phyloP scores from a whole-genome alignment of 2,888 invertebrate genomes.

The Harpalus rufipes region DNA sequence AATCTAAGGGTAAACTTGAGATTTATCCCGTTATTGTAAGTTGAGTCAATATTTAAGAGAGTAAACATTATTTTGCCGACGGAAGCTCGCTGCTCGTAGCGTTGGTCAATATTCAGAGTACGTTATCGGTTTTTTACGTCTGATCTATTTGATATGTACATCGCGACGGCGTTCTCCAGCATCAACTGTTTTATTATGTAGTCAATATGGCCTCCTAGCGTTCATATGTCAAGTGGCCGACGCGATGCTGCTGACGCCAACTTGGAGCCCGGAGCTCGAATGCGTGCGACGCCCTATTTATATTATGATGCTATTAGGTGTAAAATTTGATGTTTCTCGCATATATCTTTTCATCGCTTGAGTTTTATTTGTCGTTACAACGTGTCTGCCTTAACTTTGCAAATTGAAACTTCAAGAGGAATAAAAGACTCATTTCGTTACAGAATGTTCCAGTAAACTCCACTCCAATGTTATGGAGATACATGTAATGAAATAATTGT shows the following conservation, averaged over 20 bases:
- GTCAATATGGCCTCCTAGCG: conserved; percentile 55
- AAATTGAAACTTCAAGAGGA: conserved; percentile 24
- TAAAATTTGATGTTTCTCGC: conserved; percentile 62
- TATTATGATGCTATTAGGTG: conserved; percentile 63
- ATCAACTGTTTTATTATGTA: conserved; percentile 66
- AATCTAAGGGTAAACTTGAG: conserved; percentile 48
- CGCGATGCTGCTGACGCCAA: background rate
- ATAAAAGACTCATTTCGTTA: conserved; percentile 14
- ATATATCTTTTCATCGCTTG: conserved; percentile 49
- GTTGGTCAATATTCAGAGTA: conserved; percentile 63
- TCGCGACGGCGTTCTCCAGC: conserved; percentile 44
- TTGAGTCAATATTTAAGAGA: conserved; percentile 60
- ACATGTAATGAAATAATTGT: background rate
- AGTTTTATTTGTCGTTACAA: conserved; percentile 48
- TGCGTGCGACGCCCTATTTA: conserved; percentile 47
- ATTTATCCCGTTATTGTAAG: conserved; percentile 60
- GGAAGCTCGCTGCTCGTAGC: conserved; percentile 33
- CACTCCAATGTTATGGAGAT: background rate
- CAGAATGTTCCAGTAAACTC: background rate
- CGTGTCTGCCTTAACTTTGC: conserved; percentile 15
- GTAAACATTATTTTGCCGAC: conserved; percentile 51
- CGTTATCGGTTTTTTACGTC: conserved; percentile 57
- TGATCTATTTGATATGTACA: conserved; percentile 66
- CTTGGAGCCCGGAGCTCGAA: background rate
- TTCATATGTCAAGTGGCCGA: conserved; percentile 62